These are phyloP conservation scores for Erebia epiphron DNA, from an alignment of 2,888 invertebrate genomes.

Conservation along the genomic window DNA sequence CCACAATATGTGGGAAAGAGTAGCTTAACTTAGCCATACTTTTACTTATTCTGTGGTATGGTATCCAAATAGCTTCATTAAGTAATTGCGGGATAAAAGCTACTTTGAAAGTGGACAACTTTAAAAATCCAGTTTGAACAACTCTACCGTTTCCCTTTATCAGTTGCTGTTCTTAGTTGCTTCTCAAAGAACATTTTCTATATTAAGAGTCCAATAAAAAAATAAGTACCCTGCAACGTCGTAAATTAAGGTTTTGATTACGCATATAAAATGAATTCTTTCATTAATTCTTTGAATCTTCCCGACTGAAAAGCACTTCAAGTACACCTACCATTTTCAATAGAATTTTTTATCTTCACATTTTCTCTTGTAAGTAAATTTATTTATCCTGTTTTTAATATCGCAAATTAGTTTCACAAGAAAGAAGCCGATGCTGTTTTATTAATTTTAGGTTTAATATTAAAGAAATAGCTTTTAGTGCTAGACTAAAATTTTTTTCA, in stretches of 20 bases:
- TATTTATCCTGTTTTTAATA: neutral
- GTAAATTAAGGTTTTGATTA: conserved; percentile 28
- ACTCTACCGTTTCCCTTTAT: neutral
- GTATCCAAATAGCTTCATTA: neutral
- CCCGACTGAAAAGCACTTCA: neutral
- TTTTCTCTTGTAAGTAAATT: neutral
- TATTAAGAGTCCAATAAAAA: conserved; percentile 25
- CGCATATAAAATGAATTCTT: conserved; percentile 23
- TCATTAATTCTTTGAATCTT: conserved; percentile 10
- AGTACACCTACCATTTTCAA: neutral
- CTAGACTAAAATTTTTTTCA: too few relatives aligned
- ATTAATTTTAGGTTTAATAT: too few relatives aligned
- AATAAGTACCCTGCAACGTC: conserved; percentile 19
- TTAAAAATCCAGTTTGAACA: neutral
- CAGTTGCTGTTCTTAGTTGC: conserved; percentile 13
- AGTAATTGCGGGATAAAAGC: neutral
- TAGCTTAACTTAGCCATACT: too few relatives aligned
- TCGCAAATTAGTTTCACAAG: neutral
- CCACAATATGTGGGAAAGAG: too few relatives aligned
- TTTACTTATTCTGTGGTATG: too few relatives aligned
- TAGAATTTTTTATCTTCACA: conserved; percentile 9
- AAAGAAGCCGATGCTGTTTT: neutral
- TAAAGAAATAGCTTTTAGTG: too few relatives aligned
- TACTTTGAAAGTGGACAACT: neutral
- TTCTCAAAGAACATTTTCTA: conserved; percentile 22